Evolutionary conservation across 2,113 vertebrate species (phyloP).

Genomic region (Salvelinus sp.): DNA sequence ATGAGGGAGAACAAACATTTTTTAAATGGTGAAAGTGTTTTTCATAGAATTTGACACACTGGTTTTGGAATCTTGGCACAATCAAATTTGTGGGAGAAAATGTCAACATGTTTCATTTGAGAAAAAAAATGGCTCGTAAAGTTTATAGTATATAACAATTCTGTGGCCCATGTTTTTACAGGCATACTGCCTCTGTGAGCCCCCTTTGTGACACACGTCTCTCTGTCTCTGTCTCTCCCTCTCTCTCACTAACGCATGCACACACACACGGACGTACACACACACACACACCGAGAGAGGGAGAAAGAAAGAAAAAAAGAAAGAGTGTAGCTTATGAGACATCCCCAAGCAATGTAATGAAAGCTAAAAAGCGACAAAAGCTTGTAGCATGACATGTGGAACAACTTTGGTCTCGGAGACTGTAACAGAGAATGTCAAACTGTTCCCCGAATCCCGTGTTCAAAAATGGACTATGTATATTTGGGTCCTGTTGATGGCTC

Average conservation of each 20-base stretch:
- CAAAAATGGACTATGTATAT: too few species aligned
- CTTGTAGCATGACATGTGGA: too few species aligned
- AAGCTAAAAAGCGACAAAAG: too few species aligned
- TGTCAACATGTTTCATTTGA: background rate
- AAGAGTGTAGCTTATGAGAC: too few species aligned
- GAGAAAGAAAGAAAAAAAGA: background rate
- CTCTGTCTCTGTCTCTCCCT: background rate
- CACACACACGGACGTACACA: background rate
- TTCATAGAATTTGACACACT: background rate
- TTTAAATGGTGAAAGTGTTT: background rate
- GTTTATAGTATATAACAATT: background rate
- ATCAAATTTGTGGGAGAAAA: background rate
- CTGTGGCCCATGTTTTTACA: background rate
- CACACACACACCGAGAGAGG: background rate
- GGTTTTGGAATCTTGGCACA: background rate
- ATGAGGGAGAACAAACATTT: too few species aligned
- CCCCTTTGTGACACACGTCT: background rate
- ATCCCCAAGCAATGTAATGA: too few species aligned
- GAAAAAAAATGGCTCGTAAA: background rate
- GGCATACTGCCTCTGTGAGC: background rate
- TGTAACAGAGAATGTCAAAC: too few species aligned
- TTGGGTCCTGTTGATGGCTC: too few species aligned
- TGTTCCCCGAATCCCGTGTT: too few species aligned
- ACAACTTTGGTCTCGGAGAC: too few species aligned
- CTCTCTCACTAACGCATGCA: background rate